These are phyloP conservation scores for Lordiphosa mommai DNA, from an alignment of 1,140 invertebrate species.

Conservation along the genomic window DNA sequence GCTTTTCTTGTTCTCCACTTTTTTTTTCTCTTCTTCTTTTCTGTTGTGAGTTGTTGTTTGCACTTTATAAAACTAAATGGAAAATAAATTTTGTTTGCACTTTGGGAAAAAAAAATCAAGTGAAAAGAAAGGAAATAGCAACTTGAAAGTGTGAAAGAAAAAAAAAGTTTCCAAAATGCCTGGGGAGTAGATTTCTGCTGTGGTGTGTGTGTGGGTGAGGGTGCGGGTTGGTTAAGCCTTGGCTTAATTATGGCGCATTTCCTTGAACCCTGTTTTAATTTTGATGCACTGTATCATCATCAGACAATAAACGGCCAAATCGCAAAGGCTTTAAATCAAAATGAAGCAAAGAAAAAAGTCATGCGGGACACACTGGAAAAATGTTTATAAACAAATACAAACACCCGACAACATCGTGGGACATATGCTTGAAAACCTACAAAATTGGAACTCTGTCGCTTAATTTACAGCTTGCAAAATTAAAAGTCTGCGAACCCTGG, in stretches of 20 bases:
- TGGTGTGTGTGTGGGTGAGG: conserved; percentile 1
- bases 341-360: background rate
- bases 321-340: conserved; percentile 22
- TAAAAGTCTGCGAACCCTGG: no score
- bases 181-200: conserved; percentile 3
- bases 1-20: conserved; percentile 48
- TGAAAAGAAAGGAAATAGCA: conserved; percentile 51
- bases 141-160: conserved; percentile 70
- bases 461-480: no score
- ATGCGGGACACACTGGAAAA: conserved; percentile 9
- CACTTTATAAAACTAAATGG: conserved; percentile 74
- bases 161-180: conserved; percentile 31
- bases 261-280: conserved; percentile 47
- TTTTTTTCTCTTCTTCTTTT: conserved; percentile 24
- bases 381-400: no score
- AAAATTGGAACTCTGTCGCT: no score
- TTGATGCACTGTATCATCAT: conserved; percentile 62
- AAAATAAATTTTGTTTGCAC: conserved; percentile 78
- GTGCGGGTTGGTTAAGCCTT: conserved; percentile 2
- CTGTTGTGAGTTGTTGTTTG: conserved; percentile 51
- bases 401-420: no score
- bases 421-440: no score
- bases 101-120: conserved; percentile 45
- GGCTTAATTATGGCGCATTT: conserved; percentile 67
- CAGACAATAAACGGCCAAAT: conserved; percentile 47